phyloP scores from a whole-genome alignment of 2,888 invertebrate genomes.

The Cantharis flavilabris region DNA sequence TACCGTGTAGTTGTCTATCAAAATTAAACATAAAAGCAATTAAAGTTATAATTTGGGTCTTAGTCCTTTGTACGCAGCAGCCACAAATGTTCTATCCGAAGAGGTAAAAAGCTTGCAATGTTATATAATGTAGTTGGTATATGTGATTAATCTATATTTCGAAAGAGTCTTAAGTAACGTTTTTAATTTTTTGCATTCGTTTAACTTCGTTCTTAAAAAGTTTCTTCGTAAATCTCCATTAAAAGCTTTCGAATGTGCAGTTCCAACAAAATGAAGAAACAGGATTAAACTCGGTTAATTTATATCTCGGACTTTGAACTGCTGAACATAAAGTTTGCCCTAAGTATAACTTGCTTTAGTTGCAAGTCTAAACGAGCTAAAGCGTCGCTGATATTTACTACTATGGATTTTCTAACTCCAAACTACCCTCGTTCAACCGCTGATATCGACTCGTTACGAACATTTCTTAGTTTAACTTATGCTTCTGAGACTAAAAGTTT shows the following conservation, averaged over 20 bases:
- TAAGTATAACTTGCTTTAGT: constrained; percentile 31
- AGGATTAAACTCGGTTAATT: constrained; percentile 28
- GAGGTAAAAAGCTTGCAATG: background rate
- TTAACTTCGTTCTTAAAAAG: constrained; percentile 10
- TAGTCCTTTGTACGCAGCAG: background rate
- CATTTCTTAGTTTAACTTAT: constrained; percentile 22
- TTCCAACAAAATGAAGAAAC: constrained; percentile 30
- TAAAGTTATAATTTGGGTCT: background rate
- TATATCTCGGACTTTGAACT: constrained; percentile 29
- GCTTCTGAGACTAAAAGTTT: constrained; percentile 12
- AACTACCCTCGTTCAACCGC: constrained; percentile 24
- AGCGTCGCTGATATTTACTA: constrained; percentile 28
- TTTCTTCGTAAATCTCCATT: constrained; percentile 27
- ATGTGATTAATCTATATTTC: too few species aligned
- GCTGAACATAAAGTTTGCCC: constrained; percentile 28
- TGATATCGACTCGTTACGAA: constrained; percentile 22
- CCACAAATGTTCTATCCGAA: background rate
- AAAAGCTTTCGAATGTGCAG: constrained; percentile 26
- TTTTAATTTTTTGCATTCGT: constrained; percentile 2
- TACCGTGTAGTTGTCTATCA: background rate
- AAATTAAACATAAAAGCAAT: background rate
- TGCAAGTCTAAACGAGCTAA: constrained; percentile 30
- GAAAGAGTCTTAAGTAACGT: background rate
- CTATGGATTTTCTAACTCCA: constrained; percentile 29
- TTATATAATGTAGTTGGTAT: too few species aligned